Percentiles rank a stretch among this genome's conserved stretches.
phyloP scores from a whole-genome alignment of 2,113 vertebrate species.

The Hepsetus odoe region DNA sequence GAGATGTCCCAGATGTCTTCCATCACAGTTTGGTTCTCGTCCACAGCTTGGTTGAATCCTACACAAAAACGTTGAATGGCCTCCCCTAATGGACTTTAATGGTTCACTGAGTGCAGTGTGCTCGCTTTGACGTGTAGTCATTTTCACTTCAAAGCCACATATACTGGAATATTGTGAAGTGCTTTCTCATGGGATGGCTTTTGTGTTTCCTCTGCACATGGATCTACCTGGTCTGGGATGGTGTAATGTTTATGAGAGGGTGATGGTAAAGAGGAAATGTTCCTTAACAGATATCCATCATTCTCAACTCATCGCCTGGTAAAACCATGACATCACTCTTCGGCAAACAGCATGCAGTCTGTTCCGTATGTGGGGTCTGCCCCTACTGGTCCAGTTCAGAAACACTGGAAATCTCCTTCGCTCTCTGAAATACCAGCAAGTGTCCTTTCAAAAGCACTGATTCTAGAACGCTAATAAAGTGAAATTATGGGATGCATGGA shows the following conservation, averaged over 20 bases:
- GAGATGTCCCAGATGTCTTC: too few relatives aligned
- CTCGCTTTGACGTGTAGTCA: too few relatives aligned
- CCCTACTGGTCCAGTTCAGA: neutral
- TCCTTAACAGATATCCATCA: constrained; percentile 79
- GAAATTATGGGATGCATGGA: too few relatives aligned
- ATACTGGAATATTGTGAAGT: neutral
- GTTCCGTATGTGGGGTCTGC: constrained; percentile 67
- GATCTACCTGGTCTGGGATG: constrained; percentile 19
- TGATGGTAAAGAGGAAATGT: constrained; percentile 73
- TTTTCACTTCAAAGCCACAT: too few relatives aligned
- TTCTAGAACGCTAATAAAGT: neutral
- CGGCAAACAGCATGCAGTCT: constrained; percentile 59
- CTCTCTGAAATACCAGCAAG: neutral
- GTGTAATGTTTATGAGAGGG: constrained; percentile 64
- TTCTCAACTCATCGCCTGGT: constrained; percentile 73
- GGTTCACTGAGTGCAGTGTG: too few relatives aligned
- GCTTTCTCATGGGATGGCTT: constrained; percentile 47
- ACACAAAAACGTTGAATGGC: too few relatives aligned
- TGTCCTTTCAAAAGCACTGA: neutral
- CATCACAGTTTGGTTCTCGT: too few relatives aligned
- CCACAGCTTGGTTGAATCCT: too few relatives aligned
- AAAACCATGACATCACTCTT: constrained; percentile 69
- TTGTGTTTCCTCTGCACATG: constrained; percentile 64
- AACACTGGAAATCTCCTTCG: neutral
- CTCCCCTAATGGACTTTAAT: too few relatives aligned